Conservation (phyloP, 2,113 vertebrate genomes). For the Microcebus tavaratra region DNA sequence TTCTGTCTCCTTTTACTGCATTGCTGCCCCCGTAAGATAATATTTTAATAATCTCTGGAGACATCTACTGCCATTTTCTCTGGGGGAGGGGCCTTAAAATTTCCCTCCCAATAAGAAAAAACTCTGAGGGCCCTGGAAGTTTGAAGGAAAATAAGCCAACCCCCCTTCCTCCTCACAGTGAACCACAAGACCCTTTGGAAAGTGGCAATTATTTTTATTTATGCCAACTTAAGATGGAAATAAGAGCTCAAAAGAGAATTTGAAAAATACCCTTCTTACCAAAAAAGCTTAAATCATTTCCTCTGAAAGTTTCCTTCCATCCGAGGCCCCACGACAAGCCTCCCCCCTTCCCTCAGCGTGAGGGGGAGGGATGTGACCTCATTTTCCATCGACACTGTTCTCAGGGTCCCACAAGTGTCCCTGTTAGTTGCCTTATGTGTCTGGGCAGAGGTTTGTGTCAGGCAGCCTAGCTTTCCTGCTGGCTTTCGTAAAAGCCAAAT, state of each 20-base stretch:
- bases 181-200: constrained; percentile 70
- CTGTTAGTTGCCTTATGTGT: neutral
- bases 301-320: constrained; percentile 73
- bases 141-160: constrained; percentile 54
- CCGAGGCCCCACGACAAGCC: constrained; percentile 28
- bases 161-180: neutral
- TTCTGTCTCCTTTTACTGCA: neutral
- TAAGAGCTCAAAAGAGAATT: constrained; percentile 66
- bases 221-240: constrained; percentile 71
- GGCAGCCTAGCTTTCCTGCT: neutral
- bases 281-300: constrained; percentile 71
- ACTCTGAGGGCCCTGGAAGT: constrained; percentile 20
- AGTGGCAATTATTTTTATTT: constrained; percentile 75
- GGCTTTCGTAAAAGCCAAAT: neutral
- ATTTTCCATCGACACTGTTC: neutral
- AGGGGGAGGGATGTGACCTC: neutral
- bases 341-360: neutral
- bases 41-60: neutral
- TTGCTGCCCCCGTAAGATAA: neutral
- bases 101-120: constrained; percentile 49
- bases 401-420: neutral
- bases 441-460: neutral
- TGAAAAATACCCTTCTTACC: constrained; percentile 70
- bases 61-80: neutral
- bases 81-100: neutral